Base-by-base conservation (phyloP, 1,140 invertebrate genomes). In the Eulimnadia texana region DNA sequence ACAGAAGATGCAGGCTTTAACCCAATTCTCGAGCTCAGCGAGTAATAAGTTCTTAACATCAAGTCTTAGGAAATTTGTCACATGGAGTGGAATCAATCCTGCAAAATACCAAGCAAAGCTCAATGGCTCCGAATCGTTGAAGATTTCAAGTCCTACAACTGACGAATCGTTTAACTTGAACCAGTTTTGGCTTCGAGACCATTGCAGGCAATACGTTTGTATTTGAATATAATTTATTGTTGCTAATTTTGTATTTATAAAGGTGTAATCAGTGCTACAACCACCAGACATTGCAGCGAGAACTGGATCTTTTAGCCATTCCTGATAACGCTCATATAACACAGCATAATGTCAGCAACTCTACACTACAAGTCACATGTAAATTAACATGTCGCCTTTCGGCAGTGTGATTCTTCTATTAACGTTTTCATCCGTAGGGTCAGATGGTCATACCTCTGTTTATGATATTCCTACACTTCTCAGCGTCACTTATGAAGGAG, bases 201-300 rank as follows among this genome's bases (percentile, higher is more conserved):
- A 78, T 66, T 78, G 76, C 70, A 73, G 74, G 76, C 76, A 27
- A 51, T 23, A 24, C 66, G 24, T n/a, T n/a, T n/a, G n/a, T n/a
- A n/a, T n/a, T n/a, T n/a, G n/a, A n/a, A n/a, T n/a, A n/a, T n/a
- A n/a, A n/a, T n/a, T n/a, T n/a, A n/a, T n/a, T n/a, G n/a, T n/a
- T n/a, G n/a, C n/a, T n/a, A n/a, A n/a, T n/a, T n/a, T n/a, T n/a
- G n/a, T n/a, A n/a, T n/a, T n/a, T 51, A 61, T 23, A 0, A 61
- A 27, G 53, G 29, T 63, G 58, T 70, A 70, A 61, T 66, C 56
- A 66, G n/a, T 77, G 76, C 63, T 78, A 76, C 63, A 70, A 73
- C 64, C 63, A 66, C 1, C 64, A 65, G 3, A 76, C 74, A 0
- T 71, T 69, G 61, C 76, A 77, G 61, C 70, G 74, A 65, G 70